Percentiles rank a stretch among this genome's conserved stretches.
Evolutionary conservation across 2,888 invertebrate genomes (phyloP).

Genomic region (Ephialtes manifestator): DNA sequence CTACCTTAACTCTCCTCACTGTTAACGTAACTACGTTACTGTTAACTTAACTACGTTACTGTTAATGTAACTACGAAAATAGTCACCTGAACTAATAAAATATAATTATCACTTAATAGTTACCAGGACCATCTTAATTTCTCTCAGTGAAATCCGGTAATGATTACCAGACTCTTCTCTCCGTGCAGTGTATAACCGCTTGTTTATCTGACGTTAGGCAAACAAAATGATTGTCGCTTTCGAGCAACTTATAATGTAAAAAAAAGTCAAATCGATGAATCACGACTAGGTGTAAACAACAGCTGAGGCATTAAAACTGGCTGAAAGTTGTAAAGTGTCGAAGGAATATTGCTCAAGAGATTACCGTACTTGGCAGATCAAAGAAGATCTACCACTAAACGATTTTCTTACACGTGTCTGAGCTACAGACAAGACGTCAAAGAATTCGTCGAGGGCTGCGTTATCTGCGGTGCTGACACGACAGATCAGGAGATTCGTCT

Average conservation of each 20-base stretch:
- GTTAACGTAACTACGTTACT: too few species aligned
- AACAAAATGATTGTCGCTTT: too few species aligned
- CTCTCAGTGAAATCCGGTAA: too few species aligned
- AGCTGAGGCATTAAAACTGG: not conserved
- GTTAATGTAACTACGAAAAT: too few species aligned
- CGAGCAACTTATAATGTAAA: too few species aligned
- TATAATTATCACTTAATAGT: too few species aligned
- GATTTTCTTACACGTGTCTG: conserved; percentile 7
- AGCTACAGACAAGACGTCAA: not conserved
- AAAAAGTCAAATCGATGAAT: too few species aligned
- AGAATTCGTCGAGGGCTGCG: not conserved
- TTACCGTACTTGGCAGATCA: not conserved
- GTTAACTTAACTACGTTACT: too few species aligned
- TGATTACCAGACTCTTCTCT: too few species aligned
- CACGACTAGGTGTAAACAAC: not conserved
- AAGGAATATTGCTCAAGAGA: not conserved
- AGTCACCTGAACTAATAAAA: too few species aligned
- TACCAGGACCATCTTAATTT: too few species aligned
- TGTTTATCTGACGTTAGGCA: not conserved
- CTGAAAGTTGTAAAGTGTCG: not conserved
- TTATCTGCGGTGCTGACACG: not conserved
- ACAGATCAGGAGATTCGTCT: not conserved
- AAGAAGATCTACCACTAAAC: not conserved
- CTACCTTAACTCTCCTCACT: too few species aligned
- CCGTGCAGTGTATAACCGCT: not conserved